These are phyloP conservation scores for Ormia ochracea DNA, from an alignment of 2,888 invertebrate genomes.

Conservation along the genomic window DNA sequence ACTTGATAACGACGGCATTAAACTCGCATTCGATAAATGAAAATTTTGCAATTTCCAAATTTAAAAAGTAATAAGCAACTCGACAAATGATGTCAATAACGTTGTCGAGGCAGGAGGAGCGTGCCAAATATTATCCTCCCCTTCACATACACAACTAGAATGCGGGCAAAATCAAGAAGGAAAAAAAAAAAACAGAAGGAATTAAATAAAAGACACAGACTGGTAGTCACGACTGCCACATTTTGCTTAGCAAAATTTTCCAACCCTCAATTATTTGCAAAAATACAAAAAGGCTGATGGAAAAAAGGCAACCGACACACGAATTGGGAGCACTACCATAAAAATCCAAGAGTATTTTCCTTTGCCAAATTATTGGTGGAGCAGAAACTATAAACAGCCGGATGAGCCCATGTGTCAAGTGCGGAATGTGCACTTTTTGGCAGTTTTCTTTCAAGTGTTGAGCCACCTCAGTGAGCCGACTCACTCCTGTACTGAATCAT, in stretches of 20 bases:
- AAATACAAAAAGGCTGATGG: conserved; percentile 25
- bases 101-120: conserved; percentile 50
- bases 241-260: conserved; percentile 24
- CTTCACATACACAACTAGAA: not conserved
- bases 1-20: conserved; percentile 62
- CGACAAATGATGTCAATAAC: conserved; percentile 50
- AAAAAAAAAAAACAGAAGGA: no score
- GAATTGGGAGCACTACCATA: not conserved
- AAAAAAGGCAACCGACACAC: not conserved
- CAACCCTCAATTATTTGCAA: conserved; percentile 51
- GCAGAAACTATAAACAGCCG: conserved; percentile 30
- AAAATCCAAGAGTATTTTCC: conserved; percentile 10
- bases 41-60: conserved; percentile 55
- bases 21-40: conserved; percentile 54
- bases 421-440: conserved; percentile 73
- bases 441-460: conserved; percentile 68
- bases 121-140: conserved; percentile 48
- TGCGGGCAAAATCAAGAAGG: not conserved
- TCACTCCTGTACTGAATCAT: not conserved
- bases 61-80: conserved; percentile 53
- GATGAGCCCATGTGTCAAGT: conserved; percentile 68
- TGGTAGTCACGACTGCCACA: conserved; percentile 21
- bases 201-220: not conserved
- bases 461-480: conserved; percentile 11
- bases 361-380: conserved; percentile 42